Evolutionary conservation across 2,797 vertebrate species (phyloP), one percentile per base, ranked within the genome.

Genomic region (Scolopax rusticola): DNA sequence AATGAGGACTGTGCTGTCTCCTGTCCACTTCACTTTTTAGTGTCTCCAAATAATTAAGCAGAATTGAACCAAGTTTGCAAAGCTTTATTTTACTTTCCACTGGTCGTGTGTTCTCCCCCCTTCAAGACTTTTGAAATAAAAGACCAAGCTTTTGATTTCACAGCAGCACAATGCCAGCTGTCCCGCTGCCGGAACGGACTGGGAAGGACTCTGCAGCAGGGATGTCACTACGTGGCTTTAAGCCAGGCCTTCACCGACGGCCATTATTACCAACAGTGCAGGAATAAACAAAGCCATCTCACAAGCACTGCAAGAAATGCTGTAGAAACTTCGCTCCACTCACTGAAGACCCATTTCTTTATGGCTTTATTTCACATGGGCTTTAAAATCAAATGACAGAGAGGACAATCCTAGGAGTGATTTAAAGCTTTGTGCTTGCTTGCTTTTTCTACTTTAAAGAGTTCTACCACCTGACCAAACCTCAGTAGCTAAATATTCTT

Each of bases 161-260:
- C 51, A 70, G 68, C 13, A 91, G 68, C 67, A 77, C 65, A 86
- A 74, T 15, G 51, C 45, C 47, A 57, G 79, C 87, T 53, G 84
- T 16, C 84, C 11, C 0, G 27, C n/a, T 28, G 77, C 84, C 89
- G 5, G 53, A 57, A 41, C 10, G 9, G 59, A 63, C 60, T 32
- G 45, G 53, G 67, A 80, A 88, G 57, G 86, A 63, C 63, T 84
- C 83, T 81, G 79, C 4, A 0, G 73, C 76, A 77, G 68, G 12
- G 23, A 70, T 85, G 28, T 8, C 50, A 76, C 80, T 50, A 18
- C 13, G 2, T 56, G 85, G 93, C 90, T 60, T 74, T 27, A 56
- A 91, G 94, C 86, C 94, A 95, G 77, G 43, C 57, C 90, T 90
- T 81, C 32, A 92, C 92, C 80, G 71, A 54, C 70, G 40, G 54